Evolutionary conservation across 1,140 invertebrate genomes (phyloP).

Genomic region (Cryptotermes secundus): DNA sequence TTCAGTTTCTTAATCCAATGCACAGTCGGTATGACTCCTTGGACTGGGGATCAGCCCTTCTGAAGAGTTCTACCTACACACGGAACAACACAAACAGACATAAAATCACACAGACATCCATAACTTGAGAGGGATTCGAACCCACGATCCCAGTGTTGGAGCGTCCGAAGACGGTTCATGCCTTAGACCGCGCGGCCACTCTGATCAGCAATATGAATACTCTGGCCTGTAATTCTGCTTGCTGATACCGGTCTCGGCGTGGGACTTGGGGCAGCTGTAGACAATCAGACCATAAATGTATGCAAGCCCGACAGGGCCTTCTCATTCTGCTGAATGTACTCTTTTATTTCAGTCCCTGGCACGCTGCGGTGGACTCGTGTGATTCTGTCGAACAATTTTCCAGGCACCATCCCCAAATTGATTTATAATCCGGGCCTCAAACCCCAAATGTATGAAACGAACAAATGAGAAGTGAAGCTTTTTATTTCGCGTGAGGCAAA

Average conservation of each 20-base stretch:
- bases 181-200: too few species aligned
- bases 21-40: too few species aligned
- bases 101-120: too few species aligned
- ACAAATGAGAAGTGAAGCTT: constrained; percentile 14
- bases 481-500: constrained; percentile 19
- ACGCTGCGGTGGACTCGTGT: neutral
- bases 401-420: constrained; percentile 24
- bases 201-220: too few species aligned
- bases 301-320: neutral
- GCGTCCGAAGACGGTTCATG: too few species aligned
- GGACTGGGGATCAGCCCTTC: too few species aligned
- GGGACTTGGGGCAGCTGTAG: neutral
- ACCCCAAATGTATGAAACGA: neutral
- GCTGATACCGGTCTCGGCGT: neutral
- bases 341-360: constrained; percentile 19
- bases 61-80: too few species aligned
- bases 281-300: neutral
- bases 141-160: too few species aligned
- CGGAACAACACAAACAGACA: too few species aligned
- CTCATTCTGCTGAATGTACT: neutral
- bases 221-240: too few species aligned
- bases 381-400: constrained; percentile 15
- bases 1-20: too few species aligned
- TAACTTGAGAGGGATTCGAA: too few species aligned
- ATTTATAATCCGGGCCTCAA: constrained; percentile 23